phyloP scores from a whole-genome alignment of 2,888 invertebrate genomes.

The Tetranychus truncatus region DNA sequence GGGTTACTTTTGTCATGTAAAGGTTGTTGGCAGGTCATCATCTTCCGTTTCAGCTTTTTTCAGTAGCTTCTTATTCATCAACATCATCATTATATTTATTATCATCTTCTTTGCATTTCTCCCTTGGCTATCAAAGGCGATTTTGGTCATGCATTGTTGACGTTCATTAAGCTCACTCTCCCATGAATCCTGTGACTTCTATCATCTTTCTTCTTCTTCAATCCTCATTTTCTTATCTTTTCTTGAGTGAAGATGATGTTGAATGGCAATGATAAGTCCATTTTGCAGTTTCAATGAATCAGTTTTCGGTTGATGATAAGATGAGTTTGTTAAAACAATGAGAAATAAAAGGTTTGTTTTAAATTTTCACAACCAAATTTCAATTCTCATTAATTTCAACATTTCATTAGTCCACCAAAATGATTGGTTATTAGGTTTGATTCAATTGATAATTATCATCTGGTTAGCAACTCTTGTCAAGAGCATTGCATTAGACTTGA shows the following conservation, averaged over 20 bases:
- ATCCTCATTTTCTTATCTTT: background rate
- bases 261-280: background rate
- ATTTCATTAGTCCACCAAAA: too few relatives aligned
- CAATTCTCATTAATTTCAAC: too few relatives aligned
- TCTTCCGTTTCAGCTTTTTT: background rate
- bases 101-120: background rate
- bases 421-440: too few relatives aligned
- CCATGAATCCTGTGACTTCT: background rate
- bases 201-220: background rate
- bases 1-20: background rate
- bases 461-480: too few relatives aligned
- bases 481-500: too few relatives aligned
- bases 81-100: background rate
- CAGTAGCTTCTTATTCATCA: background rate
- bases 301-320: background rate
- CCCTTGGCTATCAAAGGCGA: background rate
- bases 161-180: constrained; percentile 1
- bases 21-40: background rate
- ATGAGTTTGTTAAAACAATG: too few relatives aligned
- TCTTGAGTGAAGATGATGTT: background rate
- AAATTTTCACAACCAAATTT: too few relatives aligned
- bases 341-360: too few relatives aligned
- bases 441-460: too few relatives aligned
- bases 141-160: background rate
- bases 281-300: background rate